Evolutionary conservation across 2,113 vertebrate species (phyloP), one percentile per base, ranked within the genome.

Genomic region (Pagrus major): DNA sequence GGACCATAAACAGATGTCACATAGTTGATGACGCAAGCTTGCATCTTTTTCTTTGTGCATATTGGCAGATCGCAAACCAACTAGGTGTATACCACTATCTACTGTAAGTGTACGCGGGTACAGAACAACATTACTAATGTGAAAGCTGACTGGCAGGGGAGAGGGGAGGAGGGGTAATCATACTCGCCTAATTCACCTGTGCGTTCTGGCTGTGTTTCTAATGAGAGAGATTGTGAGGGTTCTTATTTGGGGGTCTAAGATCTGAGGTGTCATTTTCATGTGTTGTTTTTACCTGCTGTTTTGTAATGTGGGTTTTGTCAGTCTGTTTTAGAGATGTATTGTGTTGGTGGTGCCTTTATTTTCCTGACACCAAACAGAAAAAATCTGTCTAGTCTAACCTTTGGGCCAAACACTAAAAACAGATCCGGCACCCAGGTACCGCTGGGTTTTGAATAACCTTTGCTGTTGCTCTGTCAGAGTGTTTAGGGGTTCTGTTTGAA

Each of bases 371-470:
- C 4, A 66, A 82, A 67, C 31, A 67, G 58, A 86, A 63, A n/a
- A 82, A 85, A 75, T 75, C 46, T 80, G 42, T 80, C 41, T 76
- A 41, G 84, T 68, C 56, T 76, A 67, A 84, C 83, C 80, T 86
- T 82, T 87, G 59, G 71, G 47, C 79, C 52, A 81, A 27, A 46
- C 65, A 74, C 84, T 84, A 85, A 81, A 88, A 89, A 85, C 80
- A 89, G 78, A 84, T 86, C 56, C 25, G 70, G 70, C 69, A 76
- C 54, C 39, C 35, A 63, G 55, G 75, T 79, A 80, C 84, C 74
- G 2, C 71, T 70, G 85, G 61, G 85, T 85, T 85, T 84, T 67
- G 72, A 85, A 78, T 88, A 80, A 88, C 84, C 88, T 88, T 90
- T 92, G 68, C 81, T 56, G 61, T 70, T 85, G 39, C 77, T 78